Percentiles rank a stretch among this genome's conserved stretches.
These are phyloP conservation scores for Paradoxurus hermaphroditus DNA, from an alignment of 2,113 vertebrate species.

Conservation along the genomic window DNA sequence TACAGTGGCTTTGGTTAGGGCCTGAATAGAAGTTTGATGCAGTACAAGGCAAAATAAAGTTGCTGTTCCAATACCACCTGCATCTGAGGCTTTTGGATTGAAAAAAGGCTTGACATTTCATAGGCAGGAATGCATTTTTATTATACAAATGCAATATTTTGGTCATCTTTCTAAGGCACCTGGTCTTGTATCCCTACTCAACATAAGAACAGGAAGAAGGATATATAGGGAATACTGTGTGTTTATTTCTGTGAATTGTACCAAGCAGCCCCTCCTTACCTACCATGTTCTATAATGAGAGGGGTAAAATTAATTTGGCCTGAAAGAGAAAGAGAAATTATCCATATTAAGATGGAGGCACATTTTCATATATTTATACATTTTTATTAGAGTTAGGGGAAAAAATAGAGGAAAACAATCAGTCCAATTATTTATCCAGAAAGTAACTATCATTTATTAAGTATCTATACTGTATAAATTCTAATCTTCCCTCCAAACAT, in stretches of 20 bases:
- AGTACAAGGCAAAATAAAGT: constrained; percentile 7
- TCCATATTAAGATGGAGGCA: background rate
- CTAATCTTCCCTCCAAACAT: background rate
- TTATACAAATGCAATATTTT: background rate
- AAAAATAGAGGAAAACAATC: background rate
- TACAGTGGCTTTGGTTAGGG: constrained; percentile 10
- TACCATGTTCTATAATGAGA: background rate
- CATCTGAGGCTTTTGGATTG: background rate
- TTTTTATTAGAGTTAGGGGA: background rate
- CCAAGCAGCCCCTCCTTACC: background rate
- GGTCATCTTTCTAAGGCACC: background rate
- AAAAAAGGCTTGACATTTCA: background rate
- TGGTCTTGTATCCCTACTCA: background rate
- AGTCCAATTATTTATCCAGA: background rate
- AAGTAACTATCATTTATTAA: background rate
- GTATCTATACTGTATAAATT: background rate
- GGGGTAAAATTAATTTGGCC: background rate
- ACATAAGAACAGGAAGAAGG: background rate
- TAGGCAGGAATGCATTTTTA: background rate
- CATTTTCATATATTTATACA: background rate
- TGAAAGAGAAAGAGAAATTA: background rate
- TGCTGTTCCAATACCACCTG: background rate
- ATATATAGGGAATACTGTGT: background rate
- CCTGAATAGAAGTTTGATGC: background rate
- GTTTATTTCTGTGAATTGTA: background rate